Conservation (phyloP, 30 jellyfish, hydroid and myxozoan genomes). For the Aurelia aurita complex sp. Pacific region DNA sequence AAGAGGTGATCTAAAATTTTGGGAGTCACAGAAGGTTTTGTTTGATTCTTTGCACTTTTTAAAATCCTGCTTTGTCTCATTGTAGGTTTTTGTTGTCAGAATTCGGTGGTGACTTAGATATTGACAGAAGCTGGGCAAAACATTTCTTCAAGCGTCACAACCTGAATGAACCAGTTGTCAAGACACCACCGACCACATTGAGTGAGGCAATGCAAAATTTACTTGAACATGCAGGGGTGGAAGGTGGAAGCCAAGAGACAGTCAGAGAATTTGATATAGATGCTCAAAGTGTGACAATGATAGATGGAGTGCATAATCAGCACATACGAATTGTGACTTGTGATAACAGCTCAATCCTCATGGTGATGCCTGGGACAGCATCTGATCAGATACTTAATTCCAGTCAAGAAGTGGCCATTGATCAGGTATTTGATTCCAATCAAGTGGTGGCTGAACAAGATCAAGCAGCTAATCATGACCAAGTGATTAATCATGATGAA, state of each 20-base stretch:
- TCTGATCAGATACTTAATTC: not conserved
- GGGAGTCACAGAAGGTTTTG: too few relatives aligned
- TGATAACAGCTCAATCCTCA: not conserved
- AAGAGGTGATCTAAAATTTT: too few relatives aligned
- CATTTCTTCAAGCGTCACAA: conserved; percentile 1
- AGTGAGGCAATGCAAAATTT: too few relatives aligned
- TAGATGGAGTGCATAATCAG: not conserved
- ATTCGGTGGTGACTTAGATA: conserved; percentile 47
- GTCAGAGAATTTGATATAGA: not conserved
- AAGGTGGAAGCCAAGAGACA: not conserved
- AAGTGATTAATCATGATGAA: too few relatives aligned
- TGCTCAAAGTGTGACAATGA: not conserved
- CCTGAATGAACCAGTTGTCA: not conserved
- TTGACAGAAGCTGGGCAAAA: conserved; percentile 56
- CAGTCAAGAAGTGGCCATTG: too few relatives aligned
- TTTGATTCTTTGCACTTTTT: too few relatives aligned
- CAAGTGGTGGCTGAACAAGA: too few relatives aligned
- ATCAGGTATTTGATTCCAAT: not conserved
- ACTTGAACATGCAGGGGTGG: not conserved
- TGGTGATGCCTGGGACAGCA: not conserved
- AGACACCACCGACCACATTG: too few relatives aligned
- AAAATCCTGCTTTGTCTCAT: not conserved
- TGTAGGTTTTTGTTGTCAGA: conserved; percentile 42
- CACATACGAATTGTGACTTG: not conserved
- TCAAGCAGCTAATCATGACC: too few relatives aligned